Conservation (phyloP, 2,113 vertebrate species). For the Bos javanicus region DNA sequence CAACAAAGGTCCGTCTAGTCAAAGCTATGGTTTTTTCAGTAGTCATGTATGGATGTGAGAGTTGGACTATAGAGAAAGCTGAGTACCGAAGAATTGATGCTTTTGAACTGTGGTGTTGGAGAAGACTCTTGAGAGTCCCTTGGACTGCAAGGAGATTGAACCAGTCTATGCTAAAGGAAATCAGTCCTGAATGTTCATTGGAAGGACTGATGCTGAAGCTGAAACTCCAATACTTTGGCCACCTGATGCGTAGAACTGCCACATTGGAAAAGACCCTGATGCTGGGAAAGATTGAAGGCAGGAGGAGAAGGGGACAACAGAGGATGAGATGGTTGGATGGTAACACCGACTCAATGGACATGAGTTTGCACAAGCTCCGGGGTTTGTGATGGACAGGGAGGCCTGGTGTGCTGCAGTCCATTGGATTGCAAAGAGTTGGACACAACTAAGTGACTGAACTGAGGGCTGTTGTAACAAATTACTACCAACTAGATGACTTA, state of each 20-base stretch:
- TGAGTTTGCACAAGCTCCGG: rapidly evolving
- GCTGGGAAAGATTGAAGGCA: not conserved
- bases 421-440: not conserved
- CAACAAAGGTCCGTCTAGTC: not conserved
- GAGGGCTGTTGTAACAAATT: not conserved
- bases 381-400: not conserved
- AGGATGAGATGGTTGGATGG: not conserved
- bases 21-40: not conserved
- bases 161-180: not conserved
- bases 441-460: not conserved
- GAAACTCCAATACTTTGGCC: not conserved
- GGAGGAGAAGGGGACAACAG: not conserved
- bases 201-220: not conserved
- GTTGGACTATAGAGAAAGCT: not conserved
- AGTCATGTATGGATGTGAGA: not conserved
- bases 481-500: not conserved
- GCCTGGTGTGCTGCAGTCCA: not conserved
- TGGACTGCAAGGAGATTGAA: not conserved
- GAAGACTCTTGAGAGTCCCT: not conserved
- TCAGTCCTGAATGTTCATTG: not conserved
- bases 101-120: not conserved
- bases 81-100: rapidly evolving
- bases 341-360: not conserved
- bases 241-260: not conserved
- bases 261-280: not conserved